These are phyloP conservation scores for Halichondria panicea DNA, from an alignment of 37 sponge, comb jelly and placozoan genomes.

Conservation along the genomic window DNA sequence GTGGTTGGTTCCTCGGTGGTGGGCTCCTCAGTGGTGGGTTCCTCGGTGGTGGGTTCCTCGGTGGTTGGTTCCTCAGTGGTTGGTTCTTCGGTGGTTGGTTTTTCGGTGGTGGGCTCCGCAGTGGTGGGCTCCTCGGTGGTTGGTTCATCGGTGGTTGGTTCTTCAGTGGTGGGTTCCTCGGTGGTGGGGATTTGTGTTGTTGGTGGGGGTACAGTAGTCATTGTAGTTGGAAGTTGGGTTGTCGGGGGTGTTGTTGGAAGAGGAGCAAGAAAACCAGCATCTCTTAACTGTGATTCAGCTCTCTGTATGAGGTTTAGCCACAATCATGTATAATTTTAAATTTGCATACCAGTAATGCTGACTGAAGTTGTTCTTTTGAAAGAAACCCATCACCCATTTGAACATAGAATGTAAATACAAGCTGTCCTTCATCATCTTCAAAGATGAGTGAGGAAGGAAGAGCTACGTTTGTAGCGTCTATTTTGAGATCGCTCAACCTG, in stretches of 20 bases:
- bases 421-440: neutral
- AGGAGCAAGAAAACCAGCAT: constrained; percentile 1
- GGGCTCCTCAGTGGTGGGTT: neutral
- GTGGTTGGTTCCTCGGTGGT: neutral
- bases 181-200: neutral
- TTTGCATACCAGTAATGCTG: neutral
- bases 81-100: neutral
- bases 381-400: neutral
- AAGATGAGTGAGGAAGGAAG: neutral
- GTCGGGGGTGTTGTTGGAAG: constrained; percentile 1
- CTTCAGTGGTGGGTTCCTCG: neutral
- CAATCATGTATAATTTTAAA: neutral
- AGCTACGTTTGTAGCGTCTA: neutral
- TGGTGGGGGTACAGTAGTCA: neutral
- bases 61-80: neutral
- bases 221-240: neutral
- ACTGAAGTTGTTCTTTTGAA: neutral
- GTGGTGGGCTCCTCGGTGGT: neutral
- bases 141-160: neutral
- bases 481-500: neutral
- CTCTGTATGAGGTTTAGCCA: too few relatives aligned
- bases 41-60: neutral
- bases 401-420: neutral
- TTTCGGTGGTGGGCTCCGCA: neutral
- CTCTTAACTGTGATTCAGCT: neutral